Percentiles rank a stretch among this genome's conserved stretches.
Conservation (phyloP, 2,113 vertebrate genomes). For the Glaucidium brasilianum region DNA sequence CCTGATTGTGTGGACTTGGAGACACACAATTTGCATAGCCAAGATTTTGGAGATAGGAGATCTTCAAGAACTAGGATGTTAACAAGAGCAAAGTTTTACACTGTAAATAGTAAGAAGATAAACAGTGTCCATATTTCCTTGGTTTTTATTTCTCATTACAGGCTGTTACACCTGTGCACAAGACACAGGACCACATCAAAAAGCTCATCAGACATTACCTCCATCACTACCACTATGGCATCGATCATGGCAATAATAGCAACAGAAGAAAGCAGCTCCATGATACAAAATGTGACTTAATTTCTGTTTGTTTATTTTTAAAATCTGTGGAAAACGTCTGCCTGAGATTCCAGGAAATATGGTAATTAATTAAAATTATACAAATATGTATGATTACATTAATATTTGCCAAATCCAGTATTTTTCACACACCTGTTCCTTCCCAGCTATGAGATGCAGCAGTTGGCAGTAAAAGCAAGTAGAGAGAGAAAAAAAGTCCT, state of each 20-base stretch:
- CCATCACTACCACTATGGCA: background rate
- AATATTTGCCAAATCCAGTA: background rate
- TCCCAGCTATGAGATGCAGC: background rate
- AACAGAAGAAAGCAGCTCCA: background rate
- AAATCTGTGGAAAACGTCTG: background rate
- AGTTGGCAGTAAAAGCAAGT: background rate
- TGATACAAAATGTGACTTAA: background rate
- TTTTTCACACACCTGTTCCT: constrained; percentile 32
- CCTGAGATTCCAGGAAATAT: background rate
- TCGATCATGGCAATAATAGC: background rate
- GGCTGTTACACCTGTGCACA: background rate
- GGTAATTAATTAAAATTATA: background rate
- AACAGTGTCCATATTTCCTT: background rate
- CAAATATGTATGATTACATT: background rate
- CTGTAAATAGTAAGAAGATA: background rate
- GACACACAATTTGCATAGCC: background rate
- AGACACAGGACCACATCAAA: background rate
- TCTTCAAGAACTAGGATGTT: background rate
- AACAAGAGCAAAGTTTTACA: background rate
- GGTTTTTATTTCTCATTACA: background rate
- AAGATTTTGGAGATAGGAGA: background rate
- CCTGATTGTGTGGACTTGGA: background rate
- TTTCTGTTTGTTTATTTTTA: background rate
- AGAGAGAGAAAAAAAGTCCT: background rate
- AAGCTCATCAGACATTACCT: background rate